Evolutionary conservation across 2,888 invertebrate species (phyloP), one percentile per base, ranked within the genome.

Genomic region (Pollenia angustigena): DNA sequence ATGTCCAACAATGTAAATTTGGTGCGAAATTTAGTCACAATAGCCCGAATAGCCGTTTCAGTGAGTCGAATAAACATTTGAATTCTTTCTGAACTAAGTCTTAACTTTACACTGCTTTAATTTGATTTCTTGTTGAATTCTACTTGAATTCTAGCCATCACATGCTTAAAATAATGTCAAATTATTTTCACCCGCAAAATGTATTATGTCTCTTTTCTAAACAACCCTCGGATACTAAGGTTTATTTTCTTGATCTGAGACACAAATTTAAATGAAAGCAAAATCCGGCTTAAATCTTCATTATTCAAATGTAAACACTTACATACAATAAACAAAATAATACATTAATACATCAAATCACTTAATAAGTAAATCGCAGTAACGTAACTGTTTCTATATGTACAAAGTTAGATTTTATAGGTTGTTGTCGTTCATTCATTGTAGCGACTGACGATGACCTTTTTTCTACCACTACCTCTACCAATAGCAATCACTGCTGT

Each of bases 231-330:
- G 32, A 50, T 14, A 18, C 23, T 14, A n/a, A 50, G 12, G 14
- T 16, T n/a, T 54, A 14, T 72, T 48, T 64, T 32, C 46, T 6
- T 62, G 46, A 56, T 18, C 23, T 50, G 8, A 14, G 44, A 56
- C 40, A 52, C 40, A 76, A 58, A 83, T 76, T 87, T 72, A 81
- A 87, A 87, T 84, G 84, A 69, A 72, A 84, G 44, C 81, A 62
- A 84, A 87, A 87, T 81, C 83, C 86, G 81, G 86, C 83, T 84
- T 84, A 50, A 56, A 72, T 64, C 76, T 82, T 82, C 60, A 75
- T 44, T 52, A 68, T 58, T 68, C 62, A n/a, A 80, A 54, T 16
- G 16, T 11, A 46, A 42, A 48, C 12, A 66, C 58, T 18, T 14
- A 14, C 16, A 48, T 40, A 58, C 40, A 78, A 1, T 72, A 46